Evolutionary conservation across 2,888 invertebrate genomes (phyloP).

Genomic region (Deroplatys truncata): DNA sequence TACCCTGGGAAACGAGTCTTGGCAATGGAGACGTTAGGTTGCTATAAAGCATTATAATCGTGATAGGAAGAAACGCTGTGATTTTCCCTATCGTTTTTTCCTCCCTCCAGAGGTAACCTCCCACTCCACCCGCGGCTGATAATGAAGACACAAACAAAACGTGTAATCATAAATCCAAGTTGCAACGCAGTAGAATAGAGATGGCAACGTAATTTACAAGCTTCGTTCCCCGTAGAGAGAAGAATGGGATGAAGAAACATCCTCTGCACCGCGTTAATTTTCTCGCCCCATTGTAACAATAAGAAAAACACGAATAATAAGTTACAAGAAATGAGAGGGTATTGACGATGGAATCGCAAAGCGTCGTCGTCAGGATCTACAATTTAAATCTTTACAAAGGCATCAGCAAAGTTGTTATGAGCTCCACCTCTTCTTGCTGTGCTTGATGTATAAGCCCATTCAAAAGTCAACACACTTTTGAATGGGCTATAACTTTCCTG

Average conservation of each 20-base stretch:
- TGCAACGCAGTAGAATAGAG: neutral
- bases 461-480: neutral
- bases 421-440: neutral
- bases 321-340: neutral
- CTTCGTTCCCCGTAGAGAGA: neutral
- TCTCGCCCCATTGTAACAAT: neutral
- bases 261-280: neutral
- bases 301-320: neutral
- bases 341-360: neutral
- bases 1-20: neutral
- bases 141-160: neutral
- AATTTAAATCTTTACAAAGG: neutral
- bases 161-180: neutral
- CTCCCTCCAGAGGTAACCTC: too few species aligned
- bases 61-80: too few species aligned
- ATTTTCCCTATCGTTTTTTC: too few species aligned
- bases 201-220: neutral
- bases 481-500: neutral
- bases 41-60: neutral
- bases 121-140: neutral
- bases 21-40: neutral
- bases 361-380: neutral
- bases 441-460: neutral
- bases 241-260: neutral
- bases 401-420: neutral